phyloP scores from a whole-genome alignment of 2,797 vertebrate genomes.

The Schizothorax lantsangensis region DNA sequence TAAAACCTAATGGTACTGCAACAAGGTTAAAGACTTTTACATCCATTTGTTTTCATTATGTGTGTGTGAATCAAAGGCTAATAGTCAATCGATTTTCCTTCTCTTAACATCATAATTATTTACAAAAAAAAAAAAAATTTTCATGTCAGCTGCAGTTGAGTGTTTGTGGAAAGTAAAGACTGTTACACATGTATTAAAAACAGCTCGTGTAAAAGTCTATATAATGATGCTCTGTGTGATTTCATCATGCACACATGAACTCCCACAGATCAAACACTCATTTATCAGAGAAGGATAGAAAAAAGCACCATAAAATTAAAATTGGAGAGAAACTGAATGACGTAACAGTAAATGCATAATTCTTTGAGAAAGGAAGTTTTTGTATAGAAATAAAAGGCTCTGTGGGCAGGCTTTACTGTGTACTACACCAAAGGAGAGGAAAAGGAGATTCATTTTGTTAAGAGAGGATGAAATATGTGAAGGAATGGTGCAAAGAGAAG shows the following conservation, averaged over 20 bases:
- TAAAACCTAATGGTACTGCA: constrained; percentile 36
- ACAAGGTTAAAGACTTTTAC: constrained; percentile 46
- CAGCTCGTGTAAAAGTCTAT: background rate
- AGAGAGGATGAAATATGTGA: background rate
- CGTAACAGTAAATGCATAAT: background rate
- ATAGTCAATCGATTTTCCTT: background rate
- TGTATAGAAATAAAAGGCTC: background rate
- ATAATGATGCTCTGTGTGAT: background rate
- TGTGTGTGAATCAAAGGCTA: constrained; percentile 32
- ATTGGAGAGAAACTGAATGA: background rate
- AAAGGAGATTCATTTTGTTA: background rate
- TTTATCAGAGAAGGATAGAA: background rate
- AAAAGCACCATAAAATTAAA: background rate
- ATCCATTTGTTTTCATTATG: constrained; percentile 43
- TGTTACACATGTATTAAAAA: background rate
- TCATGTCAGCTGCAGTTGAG: background rate
- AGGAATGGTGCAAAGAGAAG: background rate
- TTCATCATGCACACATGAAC: background rate
- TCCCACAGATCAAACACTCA: background rate
- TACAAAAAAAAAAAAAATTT: background rate
- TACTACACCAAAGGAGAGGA: background rate
- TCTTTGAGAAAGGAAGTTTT: background rate
- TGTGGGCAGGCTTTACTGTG: background rate
- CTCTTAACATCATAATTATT: constrained; percentile 23
- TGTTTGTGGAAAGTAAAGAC: background rate